Evolutionary conservation across 2,113 vertebrate genomes (phyloP), one percentile per base, ranked within the genome.

Genomic region (Elephas maximus): DNA sequence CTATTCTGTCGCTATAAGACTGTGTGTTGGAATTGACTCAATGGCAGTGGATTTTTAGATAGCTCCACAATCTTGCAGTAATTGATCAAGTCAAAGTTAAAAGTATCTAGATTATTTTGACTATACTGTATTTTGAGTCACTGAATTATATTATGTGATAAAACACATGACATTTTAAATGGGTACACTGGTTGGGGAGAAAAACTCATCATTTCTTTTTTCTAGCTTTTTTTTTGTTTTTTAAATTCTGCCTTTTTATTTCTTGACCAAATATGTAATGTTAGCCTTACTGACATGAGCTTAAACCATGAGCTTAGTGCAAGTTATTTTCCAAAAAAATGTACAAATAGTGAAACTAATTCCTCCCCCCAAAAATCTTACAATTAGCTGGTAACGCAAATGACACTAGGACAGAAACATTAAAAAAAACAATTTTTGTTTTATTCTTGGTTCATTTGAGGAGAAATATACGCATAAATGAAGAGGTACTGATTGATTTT

Each of bases 401-500:
- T 53, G 63, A 69, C 2, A 79, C 26, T 77, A 92, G 65, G 73
- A n/a, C 4, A 69, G 30, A 79, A 94, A 4, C 45, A 69, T 62
- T 88, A 63, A 53, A 90, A 88, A n/a, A 83, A 89, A 57, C 2
- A 51, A 26, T 44, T 30, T 30, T 65, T 53, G 11, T 51, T 91
- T 80, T 78, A n/a, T 81, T 71, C 21, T 83, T 81, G 4, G 37
- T 41, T 97, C 41, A 79, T 45, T 88, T 85, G 51, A 76, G 33
- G 73, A 63, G 51, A 96, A 94, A 95, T 63, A 24, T 44, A 81
- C 28, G 20, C 73, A 82, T 41, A 84, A 84, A 69, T 74, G n/a
- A 90, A 97, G 57, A 97, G 17, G 11, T 18, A 95, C 45, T 79
- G 90, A 91, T 69, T 79, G 88, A 88, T 6, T 76, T 45, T 86